Evolutionary conservation across 2,888 invertebrate genomes (phyloP), one percentile per base, ranked within the genome.

Genomic region (Herminia tarsipennalis): DNA sequence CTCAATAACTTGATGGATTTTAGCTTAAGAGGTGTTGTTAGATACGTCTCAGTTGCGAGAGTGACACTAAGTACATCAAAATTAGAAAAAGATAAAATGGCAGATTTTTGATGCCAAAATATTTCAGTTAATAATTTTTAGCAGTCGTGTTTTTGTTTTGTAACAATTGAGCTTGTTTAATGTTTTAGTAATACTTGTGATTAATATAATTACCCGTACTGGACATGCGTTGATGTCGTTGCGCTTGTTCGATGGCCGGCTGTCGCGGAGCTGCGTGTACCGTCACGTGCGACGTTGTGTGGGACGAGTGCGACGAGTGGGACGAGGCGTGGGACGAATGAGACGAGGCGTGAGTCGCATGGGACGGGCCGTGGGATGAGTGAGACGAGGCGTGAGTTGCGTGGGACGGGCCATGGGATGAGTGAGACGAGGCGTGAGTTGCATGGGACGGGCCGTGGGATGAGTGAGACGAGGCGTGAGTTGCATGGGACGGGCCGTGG

Each of bases 161-260:
- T n/a, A n/a, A n/a, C n/a, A n/a, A n/a, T n/a, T n/a, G n/a, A n/a
- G n/a, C n/a, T n/a, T n/a, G n/a, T n/a, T n/a, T n/a, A 13, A 10
- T 5, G 10, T 5, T 25, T 25, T 10, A 9, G 2, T 10, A 10
- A 25, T 9, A 25, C 6, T 8, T 2, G 13, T 2, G 5, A 5
- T 21, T 6, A 20, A 25, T 13, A 25, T 18, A 14, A 29, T 38
- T 54, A 54, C 91, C 89, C 37, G 90, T 91, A 65, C 91, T 91
- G 18, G 88, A 87, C 59, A 91, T 91, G 34, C 91, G 75, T 28
- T 90, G 89, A 49, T 90, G 89, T 38, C 76, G 67, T 9, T 75
- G 77, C 3, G 70, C 52, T 24, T 70, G 59, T 16, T 69, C 73
- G 10, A 66, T 52, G 2, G 56, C 37, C 40, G 27, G 95, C 43